Evolutionary conservation across 2,797 vertebrate genomes (phyloP).

Genomic region (Enteromius fasciolatus): DNA sequence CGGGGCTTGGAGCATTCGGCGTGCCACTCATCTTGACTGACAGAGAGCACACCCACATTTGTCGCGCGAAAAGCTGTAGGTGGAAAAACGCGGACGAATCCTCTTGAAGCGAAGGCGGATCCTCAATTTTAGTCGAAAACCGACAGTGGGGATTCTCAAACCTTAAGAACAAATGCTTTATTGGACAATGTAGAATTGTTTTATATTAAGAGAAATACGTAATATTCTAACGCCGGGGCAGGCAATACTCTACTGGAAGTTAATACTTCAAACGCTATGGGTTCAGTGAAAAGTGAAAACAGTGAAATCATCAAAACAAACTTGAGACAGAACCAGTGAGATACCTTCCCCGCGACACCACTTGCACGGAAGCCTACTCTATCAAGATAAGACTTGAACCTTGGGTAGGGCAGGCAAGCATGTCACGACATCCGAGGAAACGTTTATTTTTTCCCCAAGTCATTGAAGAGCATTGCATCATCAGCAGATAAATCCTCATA

Average conservation of each 20-base stretch:
- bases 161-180: background rate
- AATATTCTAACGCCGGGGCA: background rate
- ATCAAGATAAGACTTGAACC: slow-evolving; percentile 48
- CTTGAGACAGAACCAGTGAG: background rate
- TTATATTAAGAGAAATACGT: background rate
- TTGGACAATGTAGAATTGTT: background rate
- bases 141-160: background rate
- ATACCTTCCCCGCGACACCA: background rate
- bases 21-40: slow-evolving; percentile 74
- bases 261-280: background rate
- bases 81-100: slow-evolving; percentile 46
- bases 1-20: slow-evolving; percentile 62
- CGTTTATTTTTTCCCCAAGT: slow-evolving; percentile 15
- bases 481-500: background rate
- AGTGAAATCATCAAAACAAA: background rate
- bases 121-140: slow-evolving; percentile 11
- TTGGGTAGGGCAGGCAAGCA: slow-evolving; percentile 55
- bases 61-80: background rate
- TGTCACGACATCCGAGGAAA: slow-evolving; percentile 20
- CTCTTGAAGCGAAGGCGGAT: slow-evolving; percentile 39
- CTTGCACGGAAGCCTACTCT: slow-evolving; percentile 18
- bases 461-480: slow-evolving; percentile 42
- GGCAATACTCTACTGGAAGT: background rate
- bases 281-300: background rate
- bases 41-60: slow-evolving; percentile 63